Base-by-base conservation (phyloP, 1,140 invertebrate species). In the Adelges cooleyi region DNA sequence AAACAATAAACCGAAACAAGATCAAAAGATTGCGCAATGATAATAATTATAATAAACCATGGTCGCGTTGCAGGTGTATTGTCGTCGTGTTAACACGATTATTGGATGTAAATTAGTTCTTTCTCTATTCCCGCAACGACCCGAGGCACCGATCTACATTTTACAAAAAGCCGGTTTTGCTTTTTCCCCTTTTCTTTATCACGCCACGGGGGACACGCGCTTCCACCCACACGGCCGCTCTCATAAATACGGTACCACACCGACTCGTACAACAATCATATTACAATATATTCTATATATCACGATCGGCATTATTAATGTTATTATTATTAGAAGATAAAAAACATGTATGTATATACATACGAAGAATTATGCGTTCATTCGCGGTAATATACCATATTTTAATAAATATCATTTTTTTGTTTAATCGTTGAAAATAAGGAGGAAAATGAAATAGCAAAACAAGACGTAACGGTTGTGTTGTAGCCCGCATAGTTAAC, bases 21-120 rank as follows among this genome's bases (percentile, higher is more conserved):
- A 62, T 62, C 56, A 46, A 20, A 62, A 62, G 56, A 62, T 62
- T 62, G 56, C 33, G 56, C 56, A 48, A 62, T 29, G 56, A 62
- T 62, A 62, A 62, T 44, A 48, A 46, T 46, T 20, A 56, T 56
- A 27, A 40, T 52, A 29, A 51, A 53, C 25, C 33, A n/a, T 6
- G 51, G 2, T 17, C 1, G 51, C 17, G 54, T n/a, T 1, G 42
- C 6, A n/a, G 11, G 56, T 36, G 42, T 48, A 62, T 62, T 62
- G 56, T 62, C 56, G 56, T 62, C 56, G 56, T 62, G 56, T 62
- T 48, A 62, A 62, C 56, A 48, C 56, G 56, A 62, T 62, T 62
- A 59, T 59, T 27, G 54, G 54, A 59, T 59, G 56, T 62, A 62
- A 62, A 62, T 62, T 62, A 62, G 56, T 62, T 62, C 44, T 48